These are phyloP conservation scores for Lamellibrachia columna DNA, from an alignment of 2,888 invertebrate species.

Conservation along the genomic window DNA sequence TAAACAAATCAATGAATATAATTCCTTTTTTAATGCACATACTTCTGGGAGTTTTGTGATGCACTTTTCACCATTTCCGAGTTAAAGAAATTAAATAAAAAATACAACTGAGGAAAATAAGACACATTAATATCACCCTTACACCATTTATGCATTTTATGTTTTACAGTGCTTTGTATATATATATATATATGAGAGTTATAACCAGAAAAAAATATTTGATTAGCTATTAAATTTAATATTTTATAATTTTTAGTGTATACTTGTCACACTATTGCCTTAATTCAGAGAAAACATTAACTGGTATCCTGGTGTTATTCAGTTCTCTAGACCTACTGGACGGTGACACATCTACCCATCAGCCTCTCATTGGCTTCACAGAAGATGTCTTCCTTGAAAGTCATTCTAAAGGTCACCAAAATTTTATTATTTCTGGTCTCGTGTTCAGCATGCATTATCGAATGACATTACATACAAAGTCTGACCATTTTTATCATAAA, in stretches of 20 bases:
- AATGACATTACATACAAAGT: neutral
- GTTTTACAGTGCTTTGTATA: neutral
- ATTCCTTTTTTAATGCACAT: neutral
- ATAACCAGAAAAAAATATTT: neutral
- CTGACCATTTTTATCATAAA: neutral
- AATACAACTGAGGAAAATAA: neutral
- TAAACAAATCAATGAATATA: no score
- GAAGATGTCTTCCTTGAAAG: constrained; percentile 8
- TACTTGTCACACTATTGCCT: neutral
- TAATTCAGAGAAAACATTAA: neutral
- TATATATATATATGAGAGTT: neutral
- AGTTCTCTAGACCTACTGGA: neutral
- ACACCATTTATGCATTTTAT: neutral
- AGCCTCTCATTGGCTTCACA: neutral
- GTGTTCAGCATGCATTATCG: neutral
- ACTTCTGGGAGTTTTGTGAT: neutral
- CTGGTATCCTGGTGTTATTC: neutral
- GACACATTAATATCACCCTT: neutral
- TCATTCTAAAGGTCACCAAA: neutral
- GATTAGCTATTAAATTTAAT: neutral
- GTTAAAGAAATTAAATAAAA: neutral
- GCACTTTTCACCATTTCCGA: neutral
- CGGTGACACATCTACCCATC: neutral
- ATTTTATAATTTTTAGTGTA: neutral
- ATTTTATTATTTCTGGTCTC: neutral